Conservation (phyloP, 2,797 vertebrate species). For the Hemitrygon akajei region DNA sequence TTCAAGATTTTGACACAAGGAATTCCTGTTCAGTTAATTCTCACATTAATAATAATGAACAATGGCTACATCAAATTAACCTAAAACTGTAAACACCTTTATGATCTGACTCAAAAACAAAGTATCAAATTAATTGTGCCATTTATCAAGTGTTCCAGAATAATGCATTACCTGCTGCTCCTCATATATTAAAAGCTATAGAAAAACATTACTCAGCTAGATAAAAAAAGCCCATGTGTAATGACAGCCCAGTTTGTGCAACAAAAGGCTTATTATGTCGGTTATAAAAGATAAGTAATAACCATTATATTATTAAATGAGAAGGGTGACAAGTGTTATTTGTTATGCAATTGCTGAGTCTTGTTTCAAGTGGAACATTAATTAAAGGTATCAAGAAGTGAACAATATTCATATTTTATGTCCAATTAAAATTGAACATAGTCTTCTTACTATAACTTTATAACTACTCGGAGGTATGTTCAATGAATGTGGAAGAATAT, state of each 20-base stretch:
- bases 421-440: neutral
- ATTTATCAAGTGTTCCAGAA: slow-evolving; percentile 32
- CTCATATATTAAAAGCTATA: slow-evolving; percentile 13
- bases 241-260: slow-evolving; percentile 20
- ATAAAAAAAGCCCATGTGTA: slow-evolving; percentile 2
- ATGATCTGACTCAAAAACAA: slow-evolving; percentile 26
- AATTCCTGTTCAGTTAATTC: slow-evolving; percentile 26
- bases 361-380: slow-evolving; percentile 9
- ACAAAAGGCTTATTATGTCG: slow-evolving; percentile 35
- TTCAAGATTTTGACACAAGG: neutral
- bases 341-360: slow-evolving; percentile 30
- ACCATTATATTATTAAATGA: slow-evolving; percentile 33
- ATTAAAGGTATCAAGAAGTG: slow-evolving; percentile 18
- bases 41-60: slow-evolving; percentile 31
- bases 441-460: neutral
- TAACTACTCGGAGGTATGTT: neutral
- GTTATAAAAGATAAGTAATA: slow-evolving; percentile 37
- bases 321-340: slow-evolving; percentile 27
- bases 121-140: slow-evolving; percentile 34
- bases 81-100: slow-evolving; percentile 36
- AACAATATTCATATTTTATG: slow-evolving; percentile 7
- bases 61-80: slow-evolving; percentile 34
- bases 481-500: slow-evolving; percentile 1
- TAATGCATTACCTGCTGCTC: slow-evolving; percentile 33
- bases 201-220: slow-evolving; percentile 9